Evolutionary conservation across 2,797 vertebrate species (phyloP).

Genomic region (Helarctos malayanus): DNA sequence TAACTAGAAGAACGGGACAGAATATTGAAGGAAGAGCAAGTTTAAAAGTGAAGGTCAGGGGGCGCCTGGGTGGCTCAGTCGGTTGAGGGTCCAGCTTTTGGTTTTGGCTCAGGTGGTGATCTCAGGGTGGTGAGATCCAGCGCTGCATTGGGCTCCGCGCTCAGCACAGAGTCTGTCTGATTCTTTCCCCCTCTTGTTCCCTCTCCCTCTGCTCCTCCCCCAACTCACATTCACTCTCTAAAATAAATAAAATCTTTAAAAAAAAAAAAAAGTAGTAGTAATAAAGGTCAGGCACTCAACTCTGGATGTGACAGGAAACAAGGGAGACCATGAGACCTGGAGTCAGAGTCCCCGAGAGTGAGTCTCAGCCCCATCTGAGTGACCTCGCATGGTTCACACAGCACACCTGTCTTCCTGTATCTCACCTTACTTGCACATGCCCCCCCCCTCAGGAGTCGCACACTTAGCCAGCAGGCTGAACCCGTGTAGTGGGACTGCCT

Average conservation of each 20-base stretch:
- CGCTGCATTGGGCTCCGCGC: background rate
- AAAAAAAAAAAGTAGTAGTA: background rate
- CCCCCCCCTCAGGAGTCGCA: background rate
- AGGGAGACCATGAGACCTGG: background rate
- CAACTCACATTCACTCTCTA: background rate
- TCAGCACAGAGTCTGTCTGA: background rate
- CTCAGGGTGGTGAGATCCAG: background rate
- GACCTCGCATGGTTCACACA: rapidly evolving
- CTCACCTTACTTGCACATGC: background rate
- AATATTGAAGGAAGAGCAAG: background rate
- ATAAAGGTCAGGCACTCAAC: background rate
- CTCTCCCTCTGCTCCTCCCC: background rate
- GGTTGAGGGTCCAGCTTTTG: background rate
- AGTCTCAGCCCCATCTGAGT: background rate
- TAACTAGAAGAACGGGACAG: background rate
- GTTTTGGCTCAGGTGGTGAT: background rate
- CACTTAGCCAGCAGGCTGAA: background rate
- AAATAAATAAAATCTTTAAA: background rate
- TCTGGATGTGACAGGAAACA: background rate
- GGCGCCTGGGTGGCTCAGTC: background rate
- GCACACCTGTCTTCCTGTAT: rapidly evolving
- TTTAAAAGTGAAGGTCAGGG: background rate
- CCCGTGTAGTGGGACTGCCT: background rate
- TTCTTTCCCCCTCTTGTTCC: background rate
- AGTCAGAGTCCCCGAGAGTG: background rate